phyloP scores from a whole-genome alignment of 2,113 vertebrate species.

The Polypterus bichir region DNA sequence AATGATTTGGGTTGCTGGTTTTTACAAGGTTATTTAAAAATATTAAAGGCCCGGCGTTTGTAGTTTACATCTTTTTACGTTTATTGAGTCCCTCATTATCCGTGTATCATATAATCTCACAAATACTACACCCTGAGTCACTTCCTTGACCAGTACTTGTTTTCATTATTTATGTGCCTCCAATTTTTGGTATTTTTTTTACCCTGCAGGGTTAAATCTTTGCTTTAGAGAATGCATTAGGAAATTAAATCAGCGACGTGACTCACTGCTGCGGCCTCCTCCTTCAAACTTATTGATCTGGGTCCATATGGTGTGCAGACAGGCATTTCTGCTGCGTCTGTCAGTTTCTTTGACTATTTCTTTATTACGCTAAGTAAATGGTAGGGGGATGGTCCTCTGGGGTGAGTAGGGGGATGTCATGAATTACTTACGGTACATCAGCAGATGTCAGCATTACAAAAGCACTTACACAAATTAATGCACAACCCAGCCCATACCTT shows the following conservation, averaged over 20 bases:
- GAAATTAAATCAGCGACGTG: conserved; percentile 39
- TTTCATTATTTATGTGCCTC: conserved; percentile 46
- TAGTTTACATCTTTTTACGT: too few relatives aligned
- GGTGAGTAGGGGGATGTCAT: too few relatives aligned
- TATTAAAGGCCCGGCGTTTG: too few relatives aligned
- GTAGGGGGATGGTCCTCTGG: too few relatives aligned
- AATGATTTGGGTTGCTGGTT: too few relatives aligned
- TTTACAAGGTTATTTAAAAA: too few relatives aligned
- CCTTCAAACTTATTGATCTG: neutral
- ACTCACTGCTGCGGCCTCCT: conserved; percentile 25
- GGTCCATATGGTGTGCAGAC: neutral
- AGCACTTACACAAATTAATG: too few relatives aligned
- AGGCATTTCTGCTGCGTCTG: neutral
- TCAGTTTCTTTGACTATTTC: neutral
- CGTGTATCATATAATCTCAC: too few relatives aligned
- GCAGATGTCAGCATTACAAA: too few relatives aligned
- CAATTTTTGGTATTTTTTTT: conserved; percentile 17
- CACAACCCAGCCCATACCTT: too few relatives aligned
- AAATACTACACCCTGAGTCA: conserved; percentile 20
- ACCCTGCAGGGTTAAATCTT: conserved; percentile 46
- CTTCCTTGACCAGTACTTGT: conserved; percentile 35
- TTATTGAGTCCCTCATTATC: too few relatives aligned
- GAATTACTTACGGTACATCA: too few relatives aligned
- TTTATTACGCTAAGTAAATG: neutral
- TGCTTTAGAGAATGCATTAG: conserved; percentile 46